Evolutionary conservation across 2,888 invertebrate genomes (phyloP).

Genomic region (Sinopyrophorus schimmeli): DNA sequence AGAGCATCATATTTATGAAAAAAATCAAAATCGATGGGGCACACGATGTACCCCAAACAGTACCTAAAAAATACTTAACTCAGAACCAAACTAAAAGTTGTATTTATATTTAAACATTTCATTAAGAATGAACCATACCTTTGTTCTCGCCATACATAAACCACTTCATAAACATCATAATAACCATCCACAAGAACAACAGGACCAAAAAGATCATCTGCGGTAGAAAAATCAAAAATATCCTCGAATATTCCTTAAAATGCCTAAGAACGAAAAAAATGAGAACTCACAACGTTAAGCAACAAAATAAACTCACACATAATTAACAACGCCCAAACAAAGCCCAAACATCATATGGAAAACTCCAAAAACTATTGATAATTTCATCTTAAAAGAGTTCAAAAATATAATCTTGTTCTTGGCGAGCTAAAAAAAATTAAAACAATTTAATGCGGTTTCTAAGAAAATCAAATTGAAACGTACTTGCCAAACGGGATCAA

Average conservation of each 20-base stretch:
- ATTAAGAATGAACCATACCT: conserved; percentile 27
- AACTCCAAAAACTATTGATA: conserved; percentile 92
- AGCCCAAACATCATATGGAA: conserved; percentile 95
- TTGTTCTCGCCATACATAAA: conserved; percentile 64
- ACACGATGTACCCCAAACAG: conserved; percentile 57
- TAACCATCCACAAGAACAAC: conserved; percentile 89
- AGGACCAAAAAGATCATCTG: conserved; percentile 85
- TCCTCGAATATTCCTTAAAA: conserved; percentile 68
- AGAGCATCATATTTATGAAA: conserved; percentile 98
- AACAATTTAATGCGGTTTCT: background rate
- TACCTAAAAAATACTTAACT: background rate
- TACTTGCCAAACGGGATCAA: conserved; percentile 74
- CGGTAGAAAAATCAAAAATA: conserved; percentile 86
- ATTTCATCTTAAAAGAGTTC: conserved; percentile 95
- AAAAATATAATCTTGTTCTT: conserved; percentile 91
- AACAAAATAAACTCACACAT: conserved; percentile 59
- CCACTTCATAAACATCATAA: conserved; percentile 94
- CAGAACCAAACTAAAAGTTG: background rate
- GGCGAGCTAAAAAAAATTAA: conserved; percentile 54
- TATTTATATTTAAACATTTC: too few relatives aligned
- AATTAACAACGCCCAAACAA: conserved; percentile 77
- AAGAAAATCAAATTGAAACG: background rate
- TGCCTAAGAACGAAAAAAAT: conserved; percentile 55
- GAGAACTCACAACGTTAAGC: conserved; percentile 27
- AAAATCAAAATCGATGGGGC: conserved; percentile 97